phyloP scores from a whole-genome alignment of 2,888 invertebrate genomes.

The Aelia acuminata region DNA sequence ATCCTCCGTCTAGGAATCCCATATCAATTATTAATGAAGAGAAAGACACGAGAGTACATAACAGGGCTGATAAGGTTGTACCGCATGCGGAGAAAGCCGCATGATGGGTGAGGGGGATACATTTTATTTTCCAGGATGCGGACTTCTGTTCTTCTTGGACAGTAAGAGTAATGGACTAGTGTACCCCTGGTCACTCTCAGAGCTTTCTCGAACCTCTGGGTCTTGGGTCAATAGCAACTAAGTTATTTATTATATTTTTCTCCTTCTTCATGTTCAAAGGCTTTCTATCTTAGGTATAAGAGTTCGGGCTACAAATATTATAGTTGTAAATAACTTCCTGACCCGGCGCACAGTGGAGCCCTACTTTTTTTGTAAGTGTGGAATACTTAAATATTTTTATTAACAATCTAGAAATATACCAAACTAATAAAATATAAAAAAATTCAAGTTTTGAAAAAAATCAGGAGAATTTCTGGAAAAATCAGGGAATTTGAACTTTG shows the following conservation, averaged over 20 bases:
- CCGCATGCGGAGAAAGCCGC: neutral
- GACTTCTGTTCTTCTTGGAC: constrained; percentile 21
- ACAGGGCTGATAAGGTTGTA: neutral
- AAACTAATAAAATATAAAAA: too few species aligned
- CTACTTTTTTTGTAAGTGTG: too few species aligned
- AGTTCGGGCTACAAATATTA: too few species aligned
- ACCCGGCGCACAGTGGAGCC: too few species aligned
- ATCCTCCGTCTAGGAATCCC: neutral
- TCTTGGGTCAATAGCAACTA: neutral
- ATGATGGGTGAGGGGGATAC: neutral
- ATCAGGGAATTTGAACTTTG: too few species aligned
- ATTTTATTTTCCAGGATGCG: constrained; percentile 34
- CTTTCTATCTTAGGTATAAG: neutral
- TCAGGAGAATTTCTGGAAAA: too few species aligned
- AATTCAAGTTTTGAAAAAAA: too few species aligned
- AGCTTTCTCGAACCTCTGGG: neutral
- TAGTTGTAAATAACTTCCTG: too few species aligned
- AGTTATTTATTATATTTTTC: neutral
- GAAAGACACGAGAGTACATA: neutral
- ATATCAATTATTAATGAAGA: constrained; percentile 31
- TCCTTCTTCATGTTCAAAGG: neutral
- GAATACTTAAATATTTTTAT: too few species aligned
- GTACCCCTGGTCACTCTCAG: neutral
- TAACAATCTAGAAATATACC: too few species aligned
- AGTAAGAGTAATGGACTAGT: neutral